Evolutionary conservation across 1,140 invertebrate genomes (phyloP).

Genomic region (Portunus trituberculatus): DNA sequence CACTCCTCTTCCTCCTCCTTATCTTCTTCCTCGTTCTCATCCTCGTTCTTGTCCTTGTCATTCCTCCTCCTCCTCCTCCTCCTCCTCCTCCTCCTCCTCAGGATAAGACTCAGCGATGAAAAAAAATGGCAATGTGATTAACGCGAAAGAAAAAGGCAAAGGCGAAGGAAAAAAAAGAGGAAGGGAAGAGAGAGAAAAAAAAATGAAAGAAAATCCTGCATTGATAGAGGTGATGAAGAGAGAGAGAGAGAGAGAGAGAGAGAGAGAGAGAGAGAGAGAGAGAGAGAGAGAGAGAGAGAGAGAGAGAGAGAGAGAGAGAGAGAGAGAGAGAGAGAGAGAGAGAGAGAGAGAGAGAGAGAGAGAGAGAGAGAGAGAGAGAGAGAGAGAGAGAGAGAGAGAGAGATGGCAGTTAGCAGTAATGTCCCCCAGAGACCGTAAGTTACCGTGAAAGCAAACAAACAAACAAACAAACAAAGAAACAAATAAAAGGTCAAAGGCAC

Average conservation of each 20-base stretch:
- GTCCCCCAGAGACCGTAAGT: no score
- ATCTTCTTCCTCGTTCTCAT: no score
- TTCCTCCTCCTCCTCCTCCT: background rate
- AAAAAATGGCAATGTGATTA: no score
- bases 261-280: background rate
- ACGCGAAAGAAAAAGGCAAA: background rate
- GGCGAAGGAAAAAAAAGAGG: background rate
- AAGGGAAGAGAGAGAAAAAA: background rate
- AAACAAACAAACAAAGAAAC: no score
- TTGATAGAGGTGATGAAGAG: background rate
- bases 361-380: constrained; percentile 21
- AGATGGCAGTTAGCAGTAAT: background rate
- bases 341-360: background rate
- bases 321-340: constrained; percentile 3
- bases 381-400: background rate
- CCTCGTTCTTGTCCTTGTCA: no score
- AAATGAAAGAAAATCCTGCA: background rate
- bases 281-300: background rate
- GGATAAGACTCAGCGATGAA: background rate
- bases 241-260: no score
- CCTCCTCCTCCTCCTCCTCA: background rate
- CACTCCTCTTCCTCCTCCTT: background rate
- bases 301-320: background rate
- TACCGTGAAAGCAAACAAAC: no score
- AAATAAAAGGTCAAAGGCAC: no score